Evolutionary conservation across 2,888 invertebrate species (phyloP).

Genomic region (Amphipyra berbera): DNA sequence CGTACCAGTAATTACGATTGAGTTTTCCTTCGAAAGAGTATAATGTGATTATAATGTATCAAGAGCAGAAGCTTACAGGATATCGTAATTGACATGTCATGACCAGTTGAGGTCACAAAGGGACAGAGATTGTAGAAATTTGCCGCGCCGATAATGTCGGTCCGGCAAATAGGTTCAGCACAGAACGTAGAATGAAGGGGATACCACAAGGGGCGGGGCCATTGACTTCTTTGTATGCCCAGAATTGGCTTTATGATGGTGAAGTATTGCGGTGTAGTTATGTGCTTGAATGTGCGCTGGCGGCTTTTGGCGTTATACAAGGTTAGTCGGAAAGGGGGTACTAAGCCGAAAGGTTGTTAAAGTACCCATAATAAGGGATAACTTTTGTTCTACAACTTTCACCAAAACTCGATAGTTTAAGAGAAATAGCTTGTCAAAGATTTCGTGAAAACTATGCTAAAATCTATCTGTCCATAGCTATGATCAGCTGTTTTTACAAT

Average conservation of each 20-base stretch:
- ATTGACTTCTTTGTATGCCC: not conserved
- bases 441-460: too few relatives aligned
- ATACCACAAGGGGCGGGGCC: conserved; percentile 6
- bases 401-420: too few relatives aligned
- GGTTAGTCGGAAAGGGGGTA: too few relatives aligned
- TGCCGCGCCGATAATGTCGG: conserved; percentile 82
- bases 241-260: not conserved
- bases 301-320: too few relatives aligned
- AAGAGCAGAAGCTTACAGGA: conserved; percentile 72
- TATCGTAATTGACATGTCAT: conserved; percentile 88
- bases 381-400: too few relatives aligned
- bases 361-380: too few relatives aligned
- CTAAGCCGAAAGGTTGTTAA: too few relatives aligned
- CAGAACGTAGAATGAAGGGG: conserved; percentile 29
- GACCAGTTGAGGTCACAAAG: conserved; percentile 84
- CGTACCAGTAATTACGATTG: conserved; percentile 32
- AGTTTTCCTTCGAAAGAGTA: conserved; percentile 48
- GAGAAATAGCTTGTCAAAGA: too few relatives aligned
- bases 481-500: too few relatives aligned
- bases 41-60: conserved; percentile 57
- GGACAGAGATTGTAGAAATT: conserved; percentile 87
- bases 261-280: too few relatives aligned
- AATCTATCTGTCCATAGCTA: too few relatives aligned
- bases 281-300: too few relatives aligned
- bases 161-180: conserved; percentile 78